phyloP scores from a whole-genome alignment of 1,140 invertebrate genomes.

The Drosophila triauraria region DNA sequence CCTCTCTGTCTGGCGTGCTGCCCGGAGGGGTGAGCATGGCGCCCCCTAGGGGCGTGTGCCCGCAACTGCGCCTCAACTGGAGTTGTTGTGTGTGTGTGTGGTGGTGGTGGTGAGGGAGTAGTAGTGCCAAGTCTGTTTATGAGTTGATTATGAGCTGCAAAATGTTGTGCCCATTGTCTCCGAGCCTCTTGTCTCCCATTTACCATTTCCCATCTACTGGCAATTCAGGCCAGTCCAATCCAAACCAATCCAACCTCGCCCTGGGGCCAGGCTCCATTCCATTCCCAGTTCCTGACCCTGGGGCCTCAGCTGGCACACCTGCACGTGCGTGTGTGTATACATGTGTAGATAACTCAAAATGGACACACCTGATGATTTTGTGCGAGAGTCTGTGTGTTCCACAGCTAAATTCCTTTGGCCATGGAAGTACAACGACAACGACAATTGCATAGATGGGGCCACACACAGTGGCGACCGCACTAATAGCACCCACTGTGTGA shows the following conservation, averaged over 20 bases:
- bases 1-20: background rate
- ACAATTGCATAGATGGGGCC: background rate
- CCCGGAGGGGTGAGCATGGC: slow-evolving; percentile 9
- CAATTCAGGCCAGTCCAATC: background rate
- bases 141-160: slow-evolving; percentile 48
- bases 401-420: slow-evolving; percentile 17
- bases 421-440: slow-evolving; percentile 9
- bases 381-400: background rate
- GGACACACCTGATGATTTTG: slow-evolving; percentile 53
- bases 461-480: slow-evolving; percentile 1
- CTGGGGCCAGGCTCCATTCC: slow-evolving; percentile 1
- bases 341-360: slow-evolving; percentile 42
- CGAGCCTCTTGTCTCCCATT: background rate
- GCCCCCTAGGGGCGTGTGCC: slow-evolving; percentile 39
- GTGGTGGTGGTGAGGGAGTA: background rate
- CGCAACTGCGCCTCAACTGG: slow-evolving; percentile 45
- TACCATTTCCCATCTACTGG: background rate
- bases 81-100: slow-evolving; percentile 7
- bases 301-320: slow-evolving; percentile 5
- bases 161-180: slow-evolving; percentile 21
- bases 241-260: background rate
- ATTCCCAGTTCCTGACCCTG: slow-evolving; percentile 12
- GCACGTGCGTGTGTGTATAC: slow-evolving; percentile 1
- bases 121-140: slow-evolving; percentile 43
- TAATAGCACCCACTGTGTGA: slow-evolving; percentile 2